Evolutionary conservation across 2,113 vertebrate genomes (phyloP).

Genomic region (Caracal caracal): DNA sequence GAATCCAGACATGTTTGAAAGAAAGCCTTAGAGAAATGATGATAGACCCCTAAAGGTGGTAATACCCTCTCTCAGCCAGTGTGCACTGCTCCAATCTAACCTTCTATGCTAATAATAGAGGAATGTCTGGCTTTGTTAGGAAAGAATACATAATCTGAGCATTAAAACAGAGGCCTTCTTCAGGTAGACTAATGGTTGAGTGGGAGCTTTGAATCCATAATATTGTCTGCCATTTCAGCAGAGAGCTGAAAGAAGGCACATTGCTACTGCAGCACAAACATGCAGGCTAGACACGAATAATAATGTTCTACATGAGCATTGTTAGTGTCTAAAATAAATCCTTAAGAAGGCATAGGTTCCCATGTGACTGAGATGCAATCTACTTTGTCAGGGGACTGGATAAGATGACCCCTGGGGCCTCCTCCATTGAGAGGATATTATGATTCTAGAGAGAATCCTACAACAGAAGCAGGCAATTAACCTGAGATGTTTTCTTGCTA

Average conservation of each 20-base stretch:
- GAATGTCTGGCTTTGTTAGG: not conserved
- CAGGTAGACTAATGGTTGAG: not conserved
- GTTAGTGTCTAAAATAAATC: not conserved
- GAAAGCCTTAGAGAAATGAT: conserved; percentile 1
- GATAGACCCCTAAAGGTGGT: not conserved
- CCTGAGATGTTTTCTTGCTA: not conserved
- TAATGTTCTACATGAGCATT: not conserved
- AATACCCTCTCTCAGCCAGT: not conserved
- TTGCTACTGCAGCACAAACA: not conserved
- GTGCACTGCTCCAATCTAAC: not conserved
- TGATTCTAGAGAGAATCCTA: not conserved
- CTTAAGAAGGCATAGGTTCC: not conserved
- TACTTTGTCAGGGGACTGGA: not conserved
- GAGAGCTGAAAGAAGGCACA: not conserved
- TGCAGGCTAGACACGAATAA: not conserved
- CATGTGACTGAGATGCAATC: not conserved
- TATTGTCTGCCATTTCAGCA: not conserved
- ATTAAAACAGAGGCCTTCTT: not conserved
- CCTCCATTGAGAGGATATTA: not conserved
- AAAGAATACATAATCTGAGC: not conserved
- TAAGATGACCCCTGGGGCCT: not conserved
- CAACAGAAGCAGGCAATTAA: not conserved
- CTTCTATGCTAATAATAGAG: not conserved
- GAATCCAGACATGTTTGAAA: conserved; percentile 22
- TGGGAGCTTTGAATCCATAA: not conserved